Evolutionary conservation across 2,113 vertebrate genomes (phyloP).

Genomic region (Leptobrachium ailaonicum): DNA sequence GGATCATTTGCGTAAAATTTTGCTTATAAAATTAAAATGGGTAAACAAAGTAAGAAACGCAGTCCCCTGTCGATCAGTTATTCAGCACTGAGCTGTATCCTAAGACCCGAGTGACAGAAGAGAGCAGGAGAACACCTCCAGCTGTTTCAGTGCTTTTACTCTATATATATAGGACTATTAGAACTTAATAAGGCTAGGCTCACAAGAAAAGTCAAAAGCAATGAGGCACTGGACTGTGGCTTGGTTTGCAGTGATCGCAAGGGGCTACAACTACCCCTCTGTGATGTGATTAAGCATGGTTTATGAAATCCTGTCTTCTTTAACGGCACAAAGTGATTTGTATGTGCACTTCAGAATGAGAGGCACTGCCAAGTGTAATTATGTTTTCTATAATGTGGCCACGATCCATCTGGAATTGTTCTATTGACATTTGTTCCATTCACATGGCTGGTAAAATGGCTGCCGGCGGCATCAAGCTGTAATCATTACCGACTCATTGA

Average conservation of each 20-base stretch:
- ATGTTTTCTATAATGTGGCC: constrained; percentile 33
- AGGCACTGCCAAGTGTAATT: constrained; percentile 9
- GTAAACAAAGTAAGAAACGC: too few species aligned
- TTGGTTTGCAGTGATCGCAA: background rate
- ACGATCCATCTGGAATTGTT: constrained; percentile 20
- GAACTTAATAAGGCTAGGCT: too few species aligned
- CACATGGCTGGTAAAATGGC: constrained; percentile 21
- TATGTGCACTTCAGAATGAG: constrained; percentile 2
- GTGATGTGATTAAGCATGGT: background rate
- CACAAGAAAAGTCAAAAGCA: too few species aligned
- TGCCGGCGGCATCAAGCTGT: background rate
- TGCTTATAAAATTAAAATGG: too few species aligned
- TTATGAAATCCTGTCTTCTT: constrained; percentile 4
- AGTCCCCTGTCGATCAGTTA: too few species aligned
- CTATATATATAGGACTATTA: too few species aligned
- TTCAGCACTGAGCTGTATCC: too few species aligned
- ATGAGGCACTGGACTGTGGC: too few species aligned
- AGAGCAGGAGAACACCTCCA: too few species aligned
- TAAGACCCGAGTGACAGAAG: too few species aligned
- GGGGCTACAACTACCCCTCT: background rate
- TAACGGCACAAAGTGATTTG: constrained; percentile 23
- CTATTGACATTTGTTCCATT: constrained; percentile 18
- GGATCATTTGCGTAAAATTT: too few species aligned
- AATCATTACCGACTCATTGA: constrained; percentile 6
- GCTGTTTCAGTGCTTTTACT: too few species aligned